phyloP scores from a whole-genome alignment of 2,113 vertebrate species.

The Condylura cristata region DNA sequence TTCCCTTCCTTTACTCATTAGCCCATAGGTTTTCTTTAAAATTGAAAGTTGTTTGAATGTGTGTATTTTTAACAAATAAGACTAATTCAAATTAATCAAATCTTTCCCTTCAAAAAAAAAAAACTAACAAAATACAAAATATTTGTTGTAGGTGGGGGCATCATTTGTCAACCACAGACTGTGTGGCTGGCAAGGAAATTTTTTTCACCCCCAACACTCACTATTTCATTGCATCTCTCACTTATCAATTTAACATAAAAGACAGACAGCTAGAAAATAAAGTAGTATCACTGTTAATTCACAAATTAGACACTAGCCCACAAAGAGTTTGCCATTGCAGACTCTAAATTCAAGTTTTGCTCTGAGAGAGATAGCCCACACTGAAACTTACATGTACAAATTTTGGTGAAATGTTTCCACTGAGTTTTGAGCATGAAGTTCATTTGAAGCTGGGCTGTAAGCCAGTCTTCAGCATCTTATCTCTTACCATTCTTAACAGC shows the following conservation, averaged over 20 bases:
- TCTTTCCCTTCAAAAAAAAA: neutral
- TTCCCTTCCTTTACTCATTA: neutral
- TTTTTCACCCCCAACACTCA: neutral
- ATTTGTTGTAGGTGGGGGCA: neutral
- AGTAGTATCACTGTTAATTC: conserved; percentile 12
- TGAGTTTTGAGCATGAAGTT: conserved; percentile 65
- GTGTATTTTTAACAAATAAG: neutral
- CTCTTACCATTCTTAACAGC: conserved; percentile 47
- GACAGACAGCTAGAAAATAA: neutral
- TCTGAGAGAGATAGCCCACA: conserved; percentile 45
- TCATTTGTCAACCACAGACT: neutral
- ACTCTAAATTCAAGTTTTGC: neutral
- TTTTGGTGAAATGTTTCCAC: conserved; percentile 57
- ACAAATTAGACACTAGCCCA: conserved; percentile 30
- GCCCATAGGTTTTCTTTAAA: neutral
- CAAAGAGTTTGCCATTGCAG: conserved; percentile 16
- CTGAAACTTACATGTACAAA: conserved; percentile 54
- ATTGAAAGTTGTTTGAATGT: neutral
- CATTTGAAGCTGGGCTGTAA: conserved; percentile 54
- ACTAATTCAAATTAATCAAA: neutral
- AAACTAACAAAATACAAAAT: neutral
- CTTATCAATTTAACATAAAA: neutral
- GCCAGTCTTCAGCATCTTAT: conserved; percentile 47
- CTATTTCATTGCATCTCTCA: conserved; percentile 13
- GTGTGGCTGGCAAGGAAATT: neutral